Evolutionary conservation across 2,113 vertebrate genomes (phyloP), one percentile per base, ranked within the genome.

Genomic region (Perccottus glenii): DNA sequence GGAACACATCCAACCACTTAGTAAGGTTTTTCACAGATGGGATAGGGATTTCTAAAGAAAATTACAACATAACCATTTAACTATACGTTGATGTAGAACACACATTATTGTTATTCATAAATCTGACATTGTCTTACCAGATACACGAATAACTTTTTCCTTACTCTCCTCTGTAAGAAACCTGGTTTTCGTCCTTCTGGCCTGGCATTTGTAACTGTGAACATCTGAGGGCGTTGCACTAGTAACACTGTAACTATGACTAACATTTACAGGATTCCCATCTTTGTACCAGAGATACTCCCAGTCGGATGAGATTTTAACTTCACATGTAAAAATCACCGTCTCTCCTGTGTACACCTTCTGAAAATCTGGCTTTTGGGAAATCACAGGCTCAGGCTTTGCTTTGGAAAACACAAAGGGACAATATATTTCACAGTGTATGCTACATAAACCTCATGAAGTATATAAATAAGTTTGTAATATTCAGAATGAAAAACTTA

Each of bases 1-100:
- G 80, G 43, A 88, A 88, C 56, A 83, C 80, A 10, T 88, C 78
- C 16, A 32, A 4, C 84, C 84, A 86, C 2, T 0, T 10, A 16
- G 67, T 78, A 1, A 3, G 0, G 0, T 0, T 3, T 33, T n/a
- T 36, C 60, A 79, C 5, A 5, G 42, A 15, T 12, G 86, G 86
- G 35, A 68, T 52, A 10, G 86, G 84, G 3, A 80, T 76, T 51
- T 73, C 86, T 88, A 38, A 27, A 55, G 44, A 67, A 0, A 65
- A 4, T 52, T 27, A 35, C 51, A 55, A 55, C 19, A 27, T 27
- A 58, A 5, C n/a, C 33, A 36, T n/a, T 9, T 32, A 11, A 53
- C 8, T 9, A 38, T 16, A 40, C 9, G 16, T 57, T 15, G 12
- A 9, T 40, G 14, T 57, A 55, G 12, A 4, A 14, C 4, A 46